Conservation (phyloP, 2,888 invertebrate species). For the Drosophila infuscata region DNA sequence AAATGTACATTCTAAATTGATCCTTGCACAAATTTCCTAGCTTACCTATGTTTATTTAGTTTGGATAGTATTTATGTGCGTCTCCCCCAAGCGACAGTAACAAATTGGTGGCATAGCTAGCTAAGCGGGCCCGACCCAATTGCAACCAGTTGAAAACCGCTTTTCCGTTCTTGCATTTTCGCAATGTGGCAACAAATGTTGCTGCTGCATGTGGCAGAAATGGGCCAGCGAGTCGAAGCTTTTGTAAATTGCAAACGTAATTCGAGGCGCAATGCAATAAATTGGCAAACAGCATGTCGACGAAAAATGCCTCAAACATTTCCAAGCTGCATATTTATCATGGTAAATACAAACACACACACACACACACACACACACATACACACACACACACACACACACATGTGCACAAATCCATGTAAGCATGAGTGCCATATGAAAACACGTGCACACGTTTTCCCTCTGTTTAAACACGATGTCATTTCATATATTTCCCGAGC, state of each 20-base stretch:
- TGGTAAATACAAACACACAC: constrained; percentile 11
- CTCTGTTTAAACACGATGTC: neutral
- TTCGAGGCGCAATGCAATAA: constrained; percentile 60
- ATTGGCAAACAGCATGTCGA: constrained; percentile 54
- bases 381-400: neutral
- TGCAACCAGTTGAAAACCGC: constrained; percentile 5
- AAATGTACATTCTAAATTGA: neutral
- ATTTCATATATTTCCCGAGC: neutral
- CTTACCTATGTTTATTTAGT: neutral
- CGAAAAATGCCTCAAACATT: constrained; percentile 63
- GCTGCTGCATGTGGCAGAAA: constrained; percentile 32
- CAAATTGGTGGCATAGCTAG: constrained; percentile 52
- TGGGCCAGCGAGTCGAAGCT: constrained; percentile 20
- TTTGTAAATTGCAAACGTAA: constrained; percentile 62
- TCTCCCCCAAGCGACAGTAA: constrained; percentile 22
- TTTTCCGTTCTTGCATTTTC: constrained; percentile 9
- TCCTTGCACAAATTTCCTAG: neutral
- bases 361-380: too few species aligned
- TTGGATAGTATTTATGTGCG: neutral
- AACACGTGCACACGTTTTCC: neutral
- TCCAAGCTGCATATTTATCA: constrained; percentile 65
- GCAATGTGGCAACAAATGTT: constrained; percentile 47
- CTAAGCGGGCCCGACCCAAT: neutral
- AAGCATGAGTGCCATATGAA: too few species aligned
- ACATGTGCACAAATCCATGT: neutral